Evolutionary conservation across 2,888 invertebrate genomes (phyloP).

Genomic region (Sarcophaga carnaria): DNA sequence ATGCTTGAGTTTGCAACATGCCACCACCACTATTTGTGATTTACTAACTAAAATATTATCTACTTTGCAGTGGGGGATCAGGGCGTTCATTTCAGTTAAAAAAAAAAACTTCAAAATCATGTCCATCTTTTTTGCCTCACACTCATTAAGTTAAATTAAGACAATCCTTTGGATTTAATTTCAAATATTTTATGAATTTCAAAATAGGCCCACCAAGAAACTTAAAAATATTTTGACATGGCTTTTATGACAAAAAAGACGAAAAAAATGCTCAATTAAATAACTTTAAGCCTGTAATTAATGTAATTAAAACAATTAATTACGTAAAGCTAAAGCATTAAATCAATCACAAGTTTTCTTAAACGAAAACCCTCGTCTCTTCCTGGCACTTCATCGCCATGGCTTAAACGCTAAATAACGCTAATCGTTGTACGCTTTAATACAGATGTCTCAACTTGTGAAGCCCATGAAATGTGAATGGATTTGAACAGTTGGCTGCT

Average conservation of each 20-base stretch:
- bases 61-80: no score
- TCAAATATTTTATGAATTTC: background rate
- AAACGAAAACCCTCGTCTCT: background rate
- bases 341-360: background rate
- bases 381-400: background rate
- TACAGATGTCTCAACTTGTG: background rate
- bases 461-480: background rate
- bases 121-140: no score
- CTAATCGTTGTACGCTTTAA: background rate
- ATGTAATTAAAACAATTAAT: constrained; percentile 1
- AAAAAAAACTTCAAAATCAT: no score
- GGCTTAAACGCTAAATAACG: background rate
- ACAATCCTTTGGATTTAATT: background rate
- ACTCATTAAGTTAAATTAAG: no score
- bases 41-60: no score
- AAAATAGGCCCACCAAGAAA: background rate
- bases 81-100: no score
- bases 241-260: no score
- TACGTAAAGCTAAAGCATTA: background rate
- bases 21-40: no score
- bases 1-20: no score
- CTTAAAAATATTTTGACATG: background rate
- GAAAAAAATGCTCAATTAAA: background rate
- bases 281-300: background rate
- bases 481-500: background rate